Conservation (phyloP, 2,797 vertebrate genomes). For the Thamnophis elegans region DNA sequence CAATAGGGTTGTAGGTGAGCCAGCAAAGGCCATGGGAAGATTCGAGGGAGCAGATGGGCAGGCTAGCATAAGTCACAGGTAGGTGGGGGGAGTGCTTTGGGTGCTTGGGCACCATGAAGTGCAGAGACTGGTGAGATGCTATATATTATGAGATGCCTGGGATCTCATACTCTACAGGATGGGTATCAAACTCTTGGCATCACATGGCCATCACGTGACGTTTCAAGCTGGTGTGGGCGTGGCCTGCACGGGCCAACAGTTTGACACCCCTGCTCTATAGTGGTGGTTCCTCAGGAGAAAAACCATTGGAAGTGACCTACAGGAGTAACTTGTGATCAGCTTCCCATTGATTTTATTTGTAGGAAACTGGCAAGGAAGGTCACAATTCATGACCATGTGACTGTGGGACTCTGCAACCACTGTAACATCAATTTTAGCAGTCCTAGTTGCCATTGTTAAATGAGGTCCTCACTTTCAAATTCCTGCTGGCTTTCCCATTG, state of each 20-base stretch:
- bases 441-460: background rate
- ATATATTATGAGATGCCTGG: background rate
- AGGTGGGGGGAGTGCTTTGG: background rate
- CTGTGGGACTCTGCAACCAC: background rate
- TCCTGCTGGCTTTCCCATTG: background rate
- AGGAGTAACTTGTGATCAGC: background rate
- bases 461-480: background rate
- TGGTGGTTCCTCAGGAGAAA: background rate
- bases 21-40: background rate
- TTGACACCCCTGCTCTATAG: background rate
- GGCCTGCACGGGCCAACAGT: too few species aligned
- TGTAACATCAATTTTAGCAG: background rate
- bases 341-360: background rate
- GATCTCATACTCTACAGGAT: background rate
- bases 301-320: background rate
- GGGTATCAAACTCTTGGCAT: too few species aligned
- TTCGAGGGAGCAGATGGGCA: background rate
- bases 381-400: background rate
- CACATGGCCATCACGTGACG: too few species aligned
- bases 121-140: background rate
- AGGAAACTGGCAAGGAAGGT: background rate
- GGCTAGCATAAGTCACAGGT: background rate
- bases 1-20: background rate
- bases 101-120: background rate
- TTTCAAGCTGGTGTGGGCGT: too few species aligned